These are phyloP conservation scores for Drosophila neonasuta DNA, from an alignment of 2,888 invertebrate species.

Conservation along the genomic window DNA sequence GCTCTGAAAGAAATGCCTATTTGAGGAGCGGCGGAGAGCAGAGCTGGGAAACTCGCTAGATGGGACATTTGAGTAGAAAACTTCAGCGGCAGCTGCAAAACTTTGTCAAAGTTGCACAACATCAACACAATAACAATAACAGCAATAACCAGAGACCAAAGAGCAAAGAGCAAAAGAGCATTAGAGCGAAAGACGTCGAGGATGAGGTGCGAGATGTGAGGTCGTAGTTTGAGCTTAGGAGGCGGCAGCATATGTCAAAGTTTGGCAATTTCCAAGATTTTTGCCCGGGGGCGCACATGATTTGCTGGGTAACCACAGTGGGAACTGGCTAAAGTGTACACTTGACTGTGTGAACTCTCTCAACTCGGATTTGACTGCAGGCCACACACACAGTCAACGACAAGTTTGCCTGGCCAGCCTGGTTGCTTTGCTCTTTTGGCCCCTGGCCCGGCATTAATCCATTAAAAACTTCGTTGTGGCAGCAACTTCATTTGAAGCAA, in stretches of 20 bases:
- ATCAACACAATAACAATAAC: conserved; percentile 40
- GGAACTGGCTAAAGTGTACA: conserved; percentile 26
- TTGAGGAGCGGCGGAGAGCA: conserved; percentile 26
- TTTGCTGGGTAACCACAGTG: conserved; percentile 55
- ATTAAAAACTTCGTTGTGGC: conserved; percentile 63
- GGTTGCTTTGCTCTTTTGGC: background rate
- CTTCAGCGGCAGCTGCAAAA: conserved; percentile 58
- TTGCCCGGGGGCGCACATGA: conserved; percentile 43
- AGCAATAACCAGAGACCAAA: background rate
- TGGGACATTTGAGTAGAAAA: conserved; percentile 37
- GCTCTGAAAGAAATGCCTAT: conserved; percentile 38
- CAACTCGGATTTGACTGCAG: conserved; percentile 44
- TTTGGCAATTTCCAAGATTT: conserved; percentile 68
- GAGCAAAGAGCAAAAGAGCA: conserved; percentile 1
- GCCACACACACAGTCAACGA: conserved; percentile 37
- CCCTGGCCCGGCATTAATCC: conserved; percentile 54
- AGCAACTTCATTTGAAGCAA: conserved; percentile 62
- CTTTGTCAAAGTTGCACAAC: conserved; percentile 58
- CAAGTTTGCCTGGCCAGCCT: conserved; percentile 24
- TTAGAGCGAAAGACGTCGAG: background rate
- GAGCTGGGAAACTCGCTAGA: background rate
- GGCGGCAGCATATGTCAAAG: conserved; percentile 66
- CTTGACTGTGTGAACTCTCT: conserved; percentile 39
- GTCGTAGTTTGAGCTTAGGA: conserved; percentile 24
- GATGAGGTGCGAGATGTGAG: conserved; percentile 1